Evolutionary conservation across 2,797 vertebrate species (phyloP).

Genomic region (Ispidina lecontei): DNA sequence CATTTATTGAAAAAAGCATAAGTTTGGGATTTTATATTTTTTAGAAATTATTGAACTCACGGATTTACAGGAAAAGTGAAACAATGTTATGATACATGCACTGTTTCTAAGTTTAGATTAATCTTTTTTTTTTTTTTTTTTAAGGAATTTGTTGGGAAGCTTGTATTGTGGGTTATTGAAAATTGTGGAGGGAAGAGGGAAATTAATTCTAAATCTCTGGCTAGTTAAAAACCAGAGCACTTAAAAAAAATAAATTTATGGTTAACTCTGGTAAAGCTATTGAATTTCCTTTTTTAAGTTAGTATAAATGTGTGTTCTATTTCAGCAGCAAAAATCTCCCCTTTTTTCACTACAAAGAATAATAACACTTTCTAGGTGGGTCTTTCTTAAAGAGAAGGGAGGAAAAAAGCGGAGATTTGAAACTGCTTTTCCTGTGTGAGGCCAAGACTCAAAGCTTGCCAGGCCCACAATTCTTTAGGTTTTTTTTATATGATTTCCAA

Average conservation of each 20-base stretch:
- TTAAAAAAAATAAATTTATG: conserved; percentile 22
- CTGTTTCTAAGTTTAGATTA: conserved; percentile 27
- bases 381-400: conserved; percentile 49
- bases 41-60: neutral
- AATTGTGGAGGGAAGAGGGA: conserved; percentile 6
- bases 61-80: conserved; percentile 10
- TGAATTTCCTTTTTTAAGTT: conserved; percentile 58
- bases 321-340: conserved; percentile 43
- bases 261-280: conserved; percentile 46
- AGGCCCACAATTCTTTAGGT: conserved; percentile 73
- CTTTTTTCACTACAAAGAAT: conserved; percentile 15
- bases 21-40: neutral
- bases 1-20: neutral
- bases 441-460: conserved; percentile 50
- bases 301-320: conserved; percentile 56
- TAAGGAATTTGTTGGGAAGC: neutral
- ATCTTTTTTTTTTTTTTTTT: neutral
- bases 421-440: conserved; percentile 60
- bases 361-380: conserved; percentile 53
- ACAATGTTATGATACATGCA: neutral
- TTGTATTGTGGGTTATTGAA: conserved; percentile 20
- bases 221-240: conserved; percentile 6
- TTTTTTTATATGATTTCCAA: conserved; percentile 73
- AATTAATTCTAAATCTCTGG: conserved; percentile 43
- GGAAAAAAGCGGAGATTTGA: conserved; percentile 42